A percentile compares a stretch with the other conserved stretches of the same genome.
phyloP scores from a whole-genome alignment of 2,113 vertebrate species.

The Microcebus tavaratra region DNA sequence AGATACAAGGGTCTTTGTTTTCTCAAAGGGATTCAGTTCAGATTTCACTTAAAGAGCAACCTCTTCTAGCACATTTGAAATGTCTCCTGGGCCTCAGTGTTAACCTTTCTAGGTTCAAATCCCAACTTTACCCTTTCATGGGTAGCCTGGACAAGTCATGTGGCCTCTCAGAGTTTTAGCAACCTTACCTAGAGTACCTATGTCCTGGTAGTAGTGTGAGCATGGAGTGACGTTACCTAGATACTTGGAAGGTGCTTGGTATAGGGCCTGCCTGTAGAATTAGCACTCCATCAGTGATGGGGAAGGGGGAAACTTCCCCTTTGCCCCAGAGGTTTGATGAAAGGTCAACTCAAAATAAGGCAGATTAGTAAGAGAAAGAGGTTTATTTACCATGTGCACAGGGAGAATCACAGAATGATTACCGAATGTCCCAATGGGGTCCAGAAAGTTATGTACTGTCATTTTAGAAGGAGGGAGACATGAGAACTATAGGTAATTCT shows the following conservation, averaged over 20 bases:
- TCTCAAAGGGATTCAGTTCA: neutral
- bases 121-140: neutral
- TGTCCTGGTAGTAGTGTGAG: neutral
- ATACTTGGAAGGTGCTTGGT: neutral
- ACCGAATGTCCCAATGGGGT: no score
- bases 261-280: neutral
- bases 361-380: no score
- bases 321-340: no score
- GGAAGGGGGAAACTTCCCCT: no score
- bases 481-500: no score
- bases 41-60: neutral
- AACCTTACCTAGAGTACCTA: neutral
- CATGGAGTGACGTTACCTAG: neutral
- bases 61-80: neutral
- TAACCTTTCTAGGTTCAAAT: neutral
- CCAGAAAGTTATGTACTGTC: no score
- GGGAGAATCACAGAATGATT: no score
- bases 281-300: neutral
- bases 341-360: no score
- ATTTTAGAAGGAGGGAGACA: no score
- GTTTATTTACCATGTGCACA: no score
- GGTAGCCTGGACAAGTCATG: neutral
- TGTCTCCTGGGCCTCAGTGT: neutral
- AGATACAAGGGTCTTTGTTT: neutral
- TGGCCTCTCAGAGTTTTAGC: neutral